Base-by-base conservation (phyloP, 2,888 invertebrate genomes). In the Drosophila longiperda region DNA sequence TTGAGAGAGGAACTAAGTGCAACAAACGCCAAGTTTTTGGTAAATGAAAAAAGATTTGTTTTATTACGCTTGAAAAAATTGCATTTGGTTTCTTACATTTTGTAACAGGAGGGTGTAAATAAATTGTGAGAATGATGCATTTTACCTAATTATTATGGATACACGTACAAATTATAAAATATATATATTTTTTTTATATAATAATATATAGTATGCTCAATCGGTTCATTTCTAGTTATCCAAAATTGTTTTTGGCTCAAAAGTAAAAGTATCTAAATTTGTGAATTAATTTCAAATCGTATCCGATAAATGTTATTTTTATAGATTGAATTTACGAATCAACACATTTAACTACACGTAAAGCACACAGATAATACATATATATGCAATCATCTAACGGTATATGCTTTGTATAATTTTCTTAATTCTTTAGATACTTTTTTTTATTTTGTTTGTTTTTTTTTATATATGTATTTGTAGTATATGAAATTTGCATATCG, bases 71-170 rank as follows among this genome's bases (percentile, higher is more conserved):
- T 78, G 82, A 62, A 66, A 79, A 77, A 55, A 42, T 78, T 75
- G 73, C 66, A 60, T 66, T 80, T 70, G 73, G 61, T 50, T 73
- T 82, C 83, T 90, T 89, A 89, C 86, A 89, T 90, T 81, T 82
- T 74, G 79, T 90, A 90, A 88, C 83, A 85, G 81, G 75, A 75
- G 72, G 78, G 90, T 90, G 85, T 86, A 86, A 86, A 86, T 90
- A 88, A 86, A 74, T 86, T 83, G 85, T 86, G 85, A 86, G 89
- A 88, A 75, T 86, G 74, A 83, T 86, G 90, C 87, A 74, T 67
- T 83, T 86, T 72, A 67, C 79, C 81, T 81, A 87, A 73, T 52
- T 65, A 64, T 65, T 63, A 63, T 59, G 55, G 72, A 80, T 81
- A 73, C 62, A 65, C 63, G 59, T 83, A 89, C 76, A 82, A 90